A percentile compares a stretch with the other conserved stretches of the same genome.
Evolutionary conservation across 2,888 invertebrate genomes (phyloP).

Genomic region (Arctia plantaginis): DNA sequence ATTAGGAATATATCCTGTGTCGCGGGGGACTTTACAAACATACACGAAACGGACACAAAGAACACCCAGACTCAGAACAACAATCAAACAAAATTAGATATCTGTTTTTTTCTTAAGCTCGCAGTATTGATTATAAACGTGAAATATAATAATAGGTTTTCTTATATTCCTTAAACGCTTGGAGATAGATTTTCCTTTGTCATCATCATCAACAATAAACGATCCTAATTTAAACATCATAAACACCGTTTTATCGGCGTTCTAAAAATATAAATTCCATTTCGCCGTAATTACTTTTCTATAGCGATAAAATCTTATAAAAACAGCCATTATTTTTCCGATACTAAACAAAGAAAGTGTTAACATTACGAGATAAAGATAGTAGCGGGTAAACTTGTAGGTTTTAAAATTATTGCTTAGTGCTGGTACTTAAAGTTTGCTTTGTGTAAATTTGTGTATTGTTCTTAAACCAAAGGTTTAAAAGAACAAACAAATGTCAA

Average conservation of each 20-base stretch:
- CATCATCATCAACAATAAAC: conserved; percentile 10
- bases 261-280: conserved; percentile 14
- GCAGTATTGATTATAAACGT: not conserved
- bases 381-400: conserved; percentile 8
- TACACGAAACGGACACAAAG: too few relatives aligned
- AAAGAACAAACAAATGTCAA: not conserved
- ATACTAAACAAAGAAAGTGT: conserved; percentile 19
- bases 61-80: too few relatives aligned
- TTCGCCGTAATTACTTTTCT: conserved; percentile 14
- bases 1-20: too few relatives aligned
- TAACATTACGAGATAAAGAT: conserved; percentile 13
- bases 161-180: not conserved
- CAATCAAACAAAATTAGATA: too few relatives aligned
- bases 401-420: conserved; percentile 13
- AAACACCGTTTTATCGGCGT: conserved; percentile 12
- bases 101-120: not conserved
- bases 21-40: too few relatives aligned
- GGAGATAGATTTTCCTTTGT: not conserved
- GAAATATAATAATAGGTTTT: too few relatives aligned
- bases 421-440: not conserved
- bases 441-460: not conserved
- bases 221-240: conserved; percentile 13
- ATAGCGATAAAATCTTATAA: conserved; percentile 19
- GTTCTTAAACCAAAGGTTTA: not conserved
- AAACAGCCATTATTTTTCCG: conserved; percentile 20